phyloP scores from a whole-genome alignment of 2,797 vertebrate species.

The Dermochelys coriacea region DNA sequence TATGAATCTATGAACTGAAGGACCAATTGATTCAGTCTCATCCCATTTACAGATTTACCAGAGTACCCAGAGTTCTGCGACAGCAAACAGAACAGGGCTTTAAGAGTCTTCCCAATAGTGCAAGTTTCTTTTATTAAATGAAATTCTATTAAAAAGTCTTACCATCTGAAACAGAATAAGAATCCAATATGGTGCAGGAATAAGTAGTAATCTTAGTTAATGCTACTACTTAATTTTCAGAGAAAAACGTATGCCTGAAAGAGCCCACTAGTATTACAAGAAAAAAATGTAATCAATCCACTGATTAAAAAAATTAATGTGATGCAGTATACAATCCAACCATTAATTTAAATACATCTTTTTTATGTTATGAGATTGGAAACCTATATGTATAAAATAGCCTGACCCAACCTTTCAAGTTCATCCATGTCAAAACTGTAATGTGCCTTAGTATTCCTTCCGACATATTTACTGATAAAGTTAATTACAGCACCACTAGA shows the following conservation, averaged over 20 bases:
- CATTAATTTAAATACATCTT: neutral
- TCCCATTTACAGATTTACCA: neutral
- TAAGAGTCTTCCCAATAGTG: neutral
- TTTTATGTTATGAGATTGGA: neutral
- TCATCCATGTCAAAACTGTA: neutral
- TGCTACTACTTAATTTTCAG: neutral
- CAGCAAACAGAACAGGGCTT: neutral
- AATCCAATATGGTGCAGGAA: neutral
- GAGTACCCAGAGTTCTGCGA: neutral
- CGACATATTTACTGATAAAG: neutral
- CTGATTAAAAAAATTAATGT: neutral
- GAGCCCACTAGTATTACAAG: neutral
- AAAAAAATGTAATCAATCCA: neutral
- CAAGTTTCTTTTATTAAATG: neutral
- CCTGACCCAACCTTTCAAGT: neutral
- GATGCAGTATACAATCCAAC: neutral
- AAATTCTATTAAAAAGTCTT: neutral
- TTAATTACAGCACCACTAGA: neutral
- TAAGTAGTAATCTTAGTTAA: neutral
- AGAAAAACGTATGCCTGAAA: neutral
- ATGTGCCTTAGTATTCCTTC: neutral
- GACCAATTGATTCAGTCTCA: too few species aligned
- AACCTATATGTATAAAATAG: neutral
- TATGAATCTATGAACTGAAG: too few species aligned
- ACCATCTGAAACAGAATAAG: neutral